These are phyloP conservation scores for Parapristionchus giblindavisi DNA, from an alignment of 2,888 invertebrate genomes.

Conservation along the genomic window DNA sequence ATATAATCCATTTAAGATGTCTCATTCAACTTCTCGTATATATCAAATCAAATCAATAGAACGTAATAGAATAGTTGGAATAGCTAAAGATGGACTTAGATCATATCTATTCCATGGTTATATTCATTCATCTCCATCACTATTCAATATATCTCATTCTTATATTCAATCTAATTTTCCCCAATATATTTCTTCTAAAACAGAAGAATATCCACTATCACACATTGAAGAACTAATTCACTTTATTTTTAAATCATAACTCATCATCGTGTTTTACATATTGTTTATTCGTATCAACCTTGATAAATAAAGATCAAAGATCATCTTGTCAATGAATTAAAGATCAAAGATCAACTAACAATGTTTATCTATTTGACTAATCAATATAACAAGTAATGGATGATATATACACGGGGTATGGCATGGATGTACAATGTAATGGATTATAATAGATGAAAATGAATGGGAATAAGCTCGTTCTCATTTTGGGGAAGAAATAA, in stretches of 20 bases:
- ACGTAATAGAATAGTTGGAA: conserved; percentile 2
- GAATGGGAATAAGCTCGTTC: conserved; percentile 33
- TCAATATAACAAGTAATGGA: too few species aligned
- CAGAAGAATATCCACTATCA: not conserved
- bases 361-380: too few species aligned
- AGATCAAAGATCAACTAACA: too few species aligned
- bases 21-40: not conserved
- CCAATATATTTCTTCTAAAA: not conserved
- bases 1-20: not conserved
- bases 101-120: conserved; percentile 14
- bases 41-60: conserved; percentile 16
- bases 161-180: not conserved
- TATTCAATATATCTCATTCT: conserved; percentile 3
- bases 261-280: too few species aligned
- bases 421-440: too few species aligned
- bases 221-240: not conserved
- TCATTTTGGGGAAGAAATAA: conserved; percentile 15
- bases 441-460: too few species aligned
- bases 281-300: too few species aligned
- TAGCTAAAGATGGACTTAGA: not conserved
- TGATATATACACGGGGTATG: too few species aligned
- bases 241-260: not conserved
- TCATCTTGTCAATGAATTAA: too few species aligned
- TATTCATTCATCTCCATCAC: conserved; percentile 9
- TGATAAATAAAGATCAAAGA: too few species aligned